These are phyloP conservation scores for Tuta absoluta DNA, from an alignment of 2,888 invertebrate genomes.

Conservation along the genomic window DNA sequence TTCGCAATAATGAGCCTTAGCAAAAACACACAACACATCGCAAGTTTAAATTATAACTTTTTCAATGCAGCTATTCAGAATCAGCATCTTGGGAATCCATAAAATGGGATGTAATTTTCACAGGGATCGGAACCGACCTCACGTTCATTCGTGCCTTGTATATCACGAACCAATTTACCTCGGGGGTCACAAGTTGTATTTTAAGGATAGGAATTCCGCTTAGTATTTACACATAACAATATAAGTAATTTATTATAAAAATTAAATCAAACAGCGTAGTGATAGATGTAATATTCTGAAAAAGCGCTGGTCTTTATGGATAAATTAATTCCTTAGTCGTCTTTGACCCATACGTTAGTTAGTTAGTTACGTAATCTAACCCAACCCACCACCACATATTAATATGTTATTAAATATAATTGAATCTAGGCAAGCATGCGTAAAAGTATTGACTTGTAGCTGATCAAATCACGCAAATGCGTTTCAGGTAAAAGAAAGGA, in stretches of 20 bases:
- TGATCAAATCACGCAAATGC: slow-evolving; percentile 15
- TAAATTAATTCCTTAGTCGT: neutral
- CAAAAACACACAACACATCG: neutral
- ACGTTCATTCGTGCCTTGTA: slow-evolving; percentile 57
- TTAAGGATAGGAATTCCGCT: slow-evolving; percentile 26
- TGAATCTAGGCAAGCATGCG: neutral
- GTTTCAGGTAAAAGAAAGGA: neutral
- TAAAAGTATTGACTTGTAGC: neutral
- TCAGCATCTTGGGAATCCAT: slow-evolving; percentile 11
- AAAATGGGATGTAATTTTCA: slow-evolving; percentile 34
- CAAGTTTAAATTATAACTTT: neutral
- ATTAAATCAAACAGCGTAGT: neutral
- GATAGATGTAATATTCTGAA: neutral
- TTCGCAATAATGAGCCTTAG: neutral
- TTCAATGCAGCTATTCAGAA: neutral
- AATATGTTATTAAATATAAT: too few species aligned
- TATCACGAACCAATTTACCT: slow-evolving; percentile 64
- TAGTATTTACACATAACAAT: slow-evolving; percentile 14
- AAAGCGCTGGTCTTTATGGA: neutral
- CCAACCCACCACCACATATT: too few species aligned
- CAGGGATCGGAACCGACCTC: slow-evolving; percentile 55
- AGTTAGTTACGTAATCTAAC: too few species aligned
- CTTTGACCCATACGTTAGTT: too few species aligned
- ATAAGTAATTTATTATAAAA: neutral
- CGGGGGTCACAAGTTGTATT: slow-evolving; percentile 27